Base-by-base conservation (phyloP, 2,797 vertebrate genomes). In the Sebastolobus altivelis region DNA sequence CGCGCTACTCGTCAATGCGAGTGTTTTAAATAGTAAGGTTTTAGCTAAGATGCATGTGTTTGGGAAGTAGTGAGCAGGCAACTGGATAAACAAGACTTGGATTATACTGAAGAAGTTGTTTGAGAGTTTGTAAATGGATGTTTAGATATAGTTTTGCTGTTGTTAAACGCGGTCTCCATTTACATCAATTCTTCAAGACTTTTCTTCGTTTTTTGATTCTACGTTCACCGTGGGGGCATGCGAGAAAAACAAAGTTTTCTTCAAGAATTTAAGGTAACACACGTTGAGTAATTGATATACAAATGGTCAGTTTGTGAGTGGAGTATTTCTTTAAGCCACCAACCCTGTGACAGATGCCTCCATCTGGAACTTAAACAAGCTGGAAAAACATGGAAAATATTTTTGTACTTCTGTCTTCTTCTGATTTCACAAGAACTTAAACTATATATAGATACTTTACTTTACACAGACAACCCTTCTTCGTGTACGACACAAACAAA, bases 141-240 rank as follows among this genome's bases (percentile, higher is more conserved):
- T n/a, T 13, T 62, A 38, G 11, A 37, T 22, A 14, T 14, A 38
- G 11, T 22, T 62, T 35, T 37, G 33, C 20, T 29, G 59, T 35
- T n/a, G 4, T 60, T 60, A 59, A 59, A 61, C 10, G 5, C 11
- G 58, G 16, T 8, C 0, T 14, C 6, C 40, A 43, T 43, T 43
- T 16, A 16, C 40, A 43, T 43, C 40, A 43, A 43, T 43, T 43
- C 40, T 6, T 43, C 14, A 43, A 43, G 2, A 43, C 40, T 1
- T 43, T 38, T 43, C 1, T 46, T 16, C 0, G 1, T 18, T 43
- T 43, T 43, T 43, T 43, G 0, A 43, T 43, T 0, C 14, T 43
- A 16, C 6, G 0, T 43, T 43, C 40, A 16, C 14, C 6, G 40
- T 16, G 40, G 40, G 16, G 14, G 40, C 14, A 43, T 43, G 40